These are phyloP conservation scores for Frankliniella fusca DNA, from an alignment of 2,888 invertebrate genomes.

Conservation along the genomic window DNA sequence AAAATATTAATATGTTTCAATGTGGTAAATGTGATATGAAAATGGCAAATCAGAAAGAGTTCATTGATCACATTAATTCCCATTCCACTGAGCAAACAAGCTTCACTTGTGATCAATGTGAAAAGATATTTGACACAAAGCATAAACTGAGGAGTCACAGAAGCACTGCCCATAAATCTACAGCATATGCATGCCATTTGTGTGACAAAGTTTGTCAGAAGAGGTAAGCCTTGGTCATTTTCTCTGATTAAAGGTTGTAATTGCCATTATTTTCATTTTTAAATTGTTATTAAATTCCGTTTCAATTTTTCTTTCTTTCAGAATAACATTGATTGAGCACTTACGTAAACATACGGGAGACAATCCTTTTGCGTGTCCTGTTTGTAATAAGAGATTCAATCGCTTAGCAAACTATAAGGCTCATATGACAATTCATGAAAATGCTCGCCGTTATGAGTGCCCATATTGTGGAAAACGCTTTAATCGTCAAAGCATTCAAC, in stretches of 20 bases:
- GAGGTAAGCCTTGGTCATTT: conserved; percentile 27
- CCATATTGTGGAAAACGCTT: conserved; percentile 33
- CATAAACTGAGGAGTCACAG: conserved; percentile 29
- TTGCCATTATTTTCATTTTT: neutral
- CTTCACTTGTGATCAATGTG: conserved; percentile 31
- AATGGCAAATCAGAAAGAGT: conserved; percentile 1
- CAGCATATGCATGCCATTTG: conserved; percentile 28
- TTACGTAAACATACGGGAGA: conserved; percentile 30
- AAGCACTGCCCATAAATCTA: conserved; percentile 7
- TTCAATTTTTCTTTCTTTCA: conserved; percentile 23
- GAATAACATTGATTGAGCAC: conserved; percentile 31
- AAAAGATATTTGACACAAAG: conserved; percentile 28
- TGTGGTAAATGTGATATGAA: conserved; percentile 17
- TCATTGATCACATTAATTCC: conserved; percentile 6
- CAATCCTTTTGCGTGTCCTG: conserved; percentile 17
- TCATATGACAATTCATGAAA: conserved; percentile 17
- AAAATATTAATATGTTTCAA: neutral
- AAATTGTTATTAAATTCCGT: neutral
- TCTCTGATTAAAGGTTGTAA: neutral
- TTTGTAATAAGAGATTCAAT: neutral
- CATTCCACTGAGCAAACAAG: neutral
- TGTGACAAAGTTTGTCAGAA: conserved; percentile 32
- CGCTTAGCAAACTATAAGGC: conserved; percentile 5
- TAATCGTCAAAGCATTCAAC: neutral
- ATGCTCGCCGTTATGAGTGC: conserved; percentile 32